These are phyloP conservation scores for Pterois miles DNA, from an alignment of 2,797 vertebrate species.

Conservation along the genomic window DNA sequence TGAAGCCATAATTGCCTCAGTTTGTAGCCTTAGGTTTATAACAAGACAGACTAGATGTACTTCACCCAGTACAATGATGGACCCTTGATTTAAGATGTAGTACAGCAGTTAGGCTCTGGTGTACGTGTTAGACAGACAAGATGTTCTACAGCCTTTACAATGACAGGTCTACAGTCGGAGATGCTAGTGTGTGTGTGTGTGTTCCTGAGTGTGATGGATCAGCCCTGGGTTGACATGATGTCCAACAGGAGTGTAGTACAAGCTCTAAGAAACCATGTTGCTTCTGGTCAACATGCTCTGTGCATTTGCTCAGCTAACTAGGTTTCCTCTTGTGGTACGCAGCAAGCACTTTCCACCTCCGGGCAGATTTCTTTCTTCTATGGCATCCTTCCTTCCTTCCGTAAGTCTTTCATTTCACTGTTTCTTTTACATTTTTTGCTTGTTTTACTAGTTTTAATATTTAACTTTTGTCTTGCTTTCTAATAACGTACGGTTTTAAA, in stretches of 20 bases:
- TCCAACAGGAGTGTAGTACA: slow-evolving; percentile 80
- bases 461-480: not conserved
- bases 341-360: slow-evolving; percentile 18
- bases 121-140: slow-evolving; percentile 70
- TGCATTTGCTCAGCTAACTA: slow-evolving; percentile 75
- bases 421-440: not conserved
- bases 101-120: slow-evolving; percentile 63
- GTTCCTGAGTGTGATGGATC: slow-evolving; percentile 72
- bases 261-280: slow-evolving; percentile 71
- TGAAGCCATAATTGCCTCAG: slow-evolving; percentile 59
- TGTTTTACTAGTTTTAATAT: not conserved
- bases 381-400: not conserved
- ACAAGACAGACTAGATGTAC: slow-evolving; percentile 77
- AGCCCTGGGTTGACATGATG: slow-evolving; percentile 74
- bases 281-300: slow-evolving; percentile 74
- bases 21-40: slow-evolving; percentile 56
- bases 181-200: slow-evolving; percentile 45
- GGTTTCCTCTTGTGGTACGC: slow-evolving; percentile 62
- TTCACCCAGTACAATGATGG: slow-evolving; percentile 60
- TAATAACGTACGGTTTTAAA: not conserved
- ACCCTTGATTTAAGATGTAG: slow-evolving; percentile 74
- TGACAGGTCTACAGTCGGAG: slow-evolving; percentile 72
- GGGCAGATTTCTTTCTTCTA: slow-evolving; percentile 1
- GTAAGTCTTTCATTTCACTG: not conserved
- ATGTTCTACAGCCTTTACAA: slow-evolving; percentile 76